Evolutionary conservation across 2,888 invertebrate species (phyloP), one percentile per base, ranked within the genome.

Genomic region (Melieria picta): DNA sequence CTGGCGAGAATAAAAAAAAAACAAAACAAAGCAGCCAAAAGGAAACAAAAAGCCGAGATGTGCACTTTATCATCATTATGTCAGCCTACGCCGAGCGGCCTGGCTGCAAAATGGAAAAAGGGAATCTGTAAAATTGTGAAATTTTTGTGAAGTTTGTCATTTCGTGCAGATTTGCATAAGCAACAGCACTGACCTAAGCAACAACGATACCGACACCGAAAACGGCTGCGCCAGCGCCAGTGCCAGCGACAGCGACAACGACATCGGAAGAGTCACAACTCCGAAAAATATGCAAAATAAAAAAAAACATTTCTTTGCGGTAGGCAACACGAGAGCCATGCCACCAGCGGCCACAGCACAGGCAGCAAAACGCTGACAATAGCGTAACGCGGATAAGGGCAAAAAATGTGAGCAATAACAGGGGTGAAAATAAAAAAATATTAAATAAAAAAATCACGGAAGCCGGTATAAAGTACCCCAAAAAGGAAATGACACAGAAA

Each of bases 131-230:
- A 76, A 77, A 80, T 80, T 79, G 78, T 82, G 81, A 82, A 83
- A 80, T 78, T 81, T 30, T 78, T 83, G 85, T 79, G 78, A 85
- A 80, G 84, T 84, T 84, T 84, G 84, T 83, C 82, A 85, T 84
- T 80, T 85, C 80, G 81, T 82, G 80, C 85, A 80, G 80, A 85
- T 85, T 85, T 82, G 80, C 84, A 85, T 84, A 85, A 82, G 55
- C 7, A 7, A 48, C 13, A 7, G 9, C 30, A 30, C 30, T 30
- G 30, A 30, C 30, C 2, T 30, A 0, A 30, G 0, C 30, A 30
- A 30, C 30, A 30, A 30, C 30, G 30, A 30, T 30, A 30, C 30
- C 30, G 30, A 30, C 30, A 30, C 2, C 30, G 30, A 30, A 2
- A 30, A 30, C 30, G 30, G 30, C 30, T 30, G 30, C 30, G 30